Conservation (phyloP, 2,113 vertebrate genomes). For the Limnothrissa miodon region DNA sequence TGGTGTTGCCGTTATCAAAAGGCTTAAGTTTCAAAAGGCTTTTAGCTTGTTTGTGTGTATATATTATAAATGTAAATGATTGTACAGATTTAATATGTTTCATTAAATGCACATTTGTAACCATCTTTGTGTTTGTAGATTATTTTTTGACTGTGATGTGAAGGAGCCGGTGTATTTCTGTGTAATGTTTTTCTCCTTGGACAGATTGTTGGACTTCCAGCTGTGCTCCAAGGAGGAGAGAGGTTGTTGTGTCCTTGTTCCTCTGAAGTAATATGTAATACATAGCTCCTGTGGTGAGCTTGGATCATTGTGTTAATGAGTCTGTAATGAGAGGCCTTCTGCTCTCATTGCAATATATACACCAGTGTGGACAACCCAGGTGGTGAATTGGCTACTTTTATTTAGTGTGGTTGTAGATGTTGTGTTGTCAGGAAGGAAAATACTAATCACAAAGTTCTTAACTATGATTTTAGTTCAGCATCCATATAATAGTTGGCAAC, state of each 20-base stretch:
- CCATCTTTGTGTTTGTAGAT: background rate
- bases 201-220: conserved; percentile 29
- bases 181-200: conserved; percentile 12
- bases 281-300: conserved; percentile 32
- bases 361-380: background rate
- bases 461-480: background rate
- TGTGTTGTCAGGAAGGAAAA: background rate
- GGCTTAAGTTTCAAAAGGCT: background rate
- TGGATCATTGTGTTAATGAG: conserved; percentile 45
- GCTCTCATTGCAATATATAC: background rate
- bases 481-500: background rate
- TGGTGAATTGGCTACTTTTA: background rate
- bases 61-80: background rate
- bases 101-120: background rate
- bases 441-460: background rate
- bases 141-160: background rate
- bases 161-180: background rate
- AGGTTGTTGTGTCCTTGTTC: conserved; percentile 46
- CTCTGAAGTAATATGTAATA: conserved; percentile 35
- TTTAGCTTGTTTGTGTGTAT: background rate
- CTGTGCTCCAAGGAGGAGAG: conserved; percentile 34
- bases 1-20: background rate
- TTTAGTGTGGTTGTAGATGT: background rate
- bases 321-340: conserved; percentile 38
- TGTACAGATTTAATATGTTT: background rate